phyloP scores from a whole-genome alignment of 1,140 invertebrate genomes.

The Calosoma granatense region DNA sequence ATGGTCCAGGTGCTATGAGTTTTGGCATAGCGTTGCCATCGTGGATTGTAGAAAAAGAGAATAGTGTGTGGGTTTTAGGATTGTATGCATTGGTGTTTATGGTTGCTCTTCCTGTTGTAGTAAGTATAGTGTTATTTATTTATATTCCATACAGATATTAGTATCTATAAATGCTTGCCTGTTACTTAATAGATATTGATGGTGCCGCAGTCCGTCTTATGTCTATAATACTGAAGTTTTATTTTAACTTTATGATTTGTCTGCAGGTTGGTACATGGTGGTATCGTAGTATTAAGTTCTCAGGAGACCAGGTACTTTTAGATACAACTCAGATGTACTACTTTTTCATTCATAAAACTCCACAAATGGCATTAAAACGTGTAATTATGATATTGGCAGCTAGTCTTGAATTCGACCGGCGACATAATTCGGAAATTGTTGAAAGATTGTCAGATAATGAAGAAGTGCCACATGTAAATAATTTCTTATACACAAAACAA shows the following conservation, averaged over 20 bases:
- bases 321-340: slow-evolving; percentile 95
- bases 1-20: slow-evolving; percentile 96
- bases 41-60: slow-evolving; percentile 99
- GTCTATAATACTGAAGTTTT: not conserved
- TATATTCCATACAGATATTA: too few relatives aligned
- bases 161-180: too few relatives aligned
- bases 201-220: too few relatives aligned
- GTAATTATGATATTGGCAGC: slow-evolving; percentile 93
- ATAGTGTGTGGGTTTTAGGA: slow-evolving; percentile 94
- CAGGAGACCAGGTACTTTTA: slow-evolving; percentile 88
- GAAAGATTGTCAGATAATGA: slow-evolving; percentile 90
- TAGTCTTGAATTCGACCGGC: slow-evolving; percentile 91
- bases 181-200: too few relatives aligned
- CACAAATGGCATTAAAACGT: slow-evolving; percentile 87
- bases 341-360: slow-evolving; percentile 91
- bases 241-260: slow-evolving; percentile 6
- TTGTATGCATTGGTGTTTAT: slow-evolving; percentile 96
- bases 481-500: not conserved
- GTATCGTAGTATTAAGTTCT: slow-evolving; percentile 95
- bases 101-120: slow-evolving; percentile 86
- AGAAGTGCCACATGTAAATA: slow-evolving; percentile 80
- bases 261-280: slow-evolving; percentile 90
- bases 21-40: slow-evolving; percentile 99
- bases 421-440: slow-evolving; percentile 88
- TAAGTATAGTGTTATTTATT: slow-evolving; percentile 28